Evolutionary conservation across 2,113 vertebrate species (phyloP).

Genomic region (Castor canadensis): DNA sequence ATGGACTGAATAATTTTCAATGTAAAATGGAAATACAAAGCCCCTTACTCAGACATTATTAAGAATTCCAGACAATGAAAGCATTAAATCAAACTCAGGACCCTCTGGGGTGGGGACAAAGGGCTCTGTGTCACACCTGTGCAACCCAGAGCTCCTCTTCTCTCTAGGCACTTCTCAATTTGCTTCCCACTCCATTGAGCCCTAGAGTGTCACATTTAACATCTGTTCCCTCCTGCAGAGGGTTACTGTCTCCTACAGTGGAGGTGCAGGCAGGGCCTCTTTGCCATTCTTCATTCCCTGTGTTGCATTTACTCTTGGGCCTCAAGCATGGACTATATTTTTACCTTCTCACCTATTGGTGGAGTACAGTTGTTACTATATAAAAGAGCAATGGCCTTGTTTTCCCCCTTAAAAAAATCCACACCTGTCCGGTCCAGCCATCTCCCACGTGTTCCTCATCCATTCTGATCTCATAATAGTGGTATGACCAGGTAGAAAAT

Average conservation of each 20-base stretch:
- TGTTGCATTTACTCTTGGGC: neutral
- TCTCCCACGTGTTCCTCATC: neutral
- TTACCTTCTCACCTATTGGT: neutral
- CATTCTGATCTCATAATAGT: neutral
- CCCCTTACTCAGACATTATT: neutral
- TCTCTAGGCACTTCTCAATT: neutral
- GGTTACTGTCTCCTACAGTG: neutral
- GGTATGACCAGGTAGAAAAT: neutral
- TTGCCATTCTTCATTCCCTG: neutral
- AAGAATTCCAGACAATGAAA: neutral
- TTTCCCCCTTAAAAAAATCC: neutral
- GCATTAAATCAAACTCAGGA: too few species aligned
- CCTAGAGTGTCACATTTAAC: neutral
- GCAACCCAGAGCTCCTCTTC: neutral
- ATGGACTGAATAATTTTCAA: rapidly evolving
- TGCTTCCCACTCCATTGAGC: neutral
- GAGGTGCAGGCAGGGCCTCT: neutral
- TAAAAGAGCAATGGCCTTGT: neutral
- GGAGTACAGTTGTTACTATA: neutral
- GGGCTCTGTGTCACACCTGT: neutral
- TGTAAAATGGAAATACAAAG: neutral
- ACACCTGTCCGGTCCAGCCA: neutral
- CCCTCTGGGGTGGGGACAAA: too few species aligned
- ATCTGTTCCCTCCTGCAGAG: neutral
- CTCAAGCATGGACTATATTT: neutral